Evolutionary conservation across 1,140 invertebrate species (phyloP), one percentile per base, ranked within the genome.

Genomic region (Sycobia sp.): DNA sequence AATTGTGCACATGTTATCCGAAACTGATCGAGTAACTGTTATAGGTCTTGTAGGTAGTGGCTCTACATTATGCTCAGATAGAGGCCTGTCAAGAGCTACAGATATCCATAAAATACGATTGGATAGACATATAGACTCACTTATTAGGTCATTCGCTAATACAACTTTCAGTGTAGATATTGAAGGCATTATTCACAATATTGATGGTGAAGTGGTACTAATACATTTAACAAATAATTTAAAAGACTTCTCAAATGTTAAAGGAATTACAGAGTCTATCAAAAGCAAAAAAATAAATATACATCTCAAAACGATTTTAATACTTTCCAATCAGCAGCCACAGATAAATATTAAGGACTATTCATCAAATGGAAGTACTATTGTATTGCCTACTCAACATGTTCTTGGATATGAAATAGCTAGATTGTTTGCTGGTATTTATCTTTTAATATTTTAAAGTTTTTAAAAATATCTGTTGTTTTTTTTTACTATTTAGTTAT

Each of bases 31-130:
- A n/a, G 67, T 81, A 13, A 75, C 71, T 32, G 72, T 78, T 8
- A 58, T 82, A 38, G 77, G 78, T 11, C 68, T 82, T 8, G 70
- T 73, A 18, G 73, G 65, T 16, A 62, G 66, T 49, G 68, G 62
- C 14, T 71, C 67, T 1, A 23, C 73, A 7, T 66, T 75, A 61
- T 81, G 80, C 59, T 50, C 43, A 0, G 73, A 73, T 49, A 70
- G 78, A 58, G 69, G 69, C 23, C 61, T 82, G n/a, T 36, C 79
- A 9, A 75, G 65, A 39, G 78, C 79, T 4, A 81, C 76, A 14
- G 80, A 82, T 67, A 70, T 81, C 7, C 80, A 80, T 49, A 82
- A 82, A 49, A 79, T 76, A 62, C 75, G 80, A 44, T 56, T 82
- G 27, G 69, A 68, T 4, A 54, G 77, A 32, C 70, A 77, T 39